phyloP scores from a whole-genome alignment of 1,140 invertebrate species.

The Calephelis virginiensis region DNA sequence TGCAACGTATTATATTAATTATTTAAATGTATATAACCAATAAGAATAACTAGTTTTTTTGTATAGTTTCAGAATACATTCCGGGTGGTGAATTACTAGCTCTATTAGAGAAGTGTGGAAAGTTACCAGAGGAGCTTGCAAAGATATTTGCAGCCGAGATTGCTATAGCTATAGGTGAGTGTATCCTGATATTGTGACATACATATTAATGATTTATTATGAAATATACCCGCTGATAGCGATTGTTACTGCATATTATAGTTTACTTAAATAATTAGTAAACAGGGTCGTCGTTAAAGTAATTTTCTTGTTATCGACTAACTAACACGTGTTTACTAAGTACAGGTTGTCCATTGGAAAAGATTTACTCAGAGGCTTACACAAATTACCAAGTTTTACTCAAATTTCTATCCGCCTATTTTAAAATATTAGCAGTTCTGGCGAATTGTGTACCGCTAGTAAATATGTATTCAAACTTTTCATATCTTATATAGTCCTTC shows the following conservation, averaged over 20 bases:
- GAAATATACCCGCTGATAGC: not conserved
- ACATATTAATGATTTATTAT: slow-evolving; percentile 7
- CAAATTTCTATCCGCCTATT: too few relatives aligned
- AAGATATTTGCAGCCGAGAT: slow-evolving; percentile 91
- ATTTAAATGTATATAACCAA: too few relatives aligned
- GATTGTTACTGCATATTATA: slow-evolving; percentile 1
- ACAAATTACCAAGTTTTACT: too few relatives aligned
- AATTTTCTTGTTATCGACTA: not conserved
- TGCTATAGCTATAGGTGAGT: slow-evolving; percentile 88
- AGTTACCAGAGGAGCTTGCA: slow-evolving; percentile 87
- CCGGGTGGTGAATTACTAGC: slow-evolving; percentile 89
- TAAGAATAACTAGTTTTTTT: slow-evolving; percentile 31
- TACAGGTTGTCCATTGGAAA: too few relatives aligned
- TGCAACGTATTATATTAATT: too few relatives aligned
- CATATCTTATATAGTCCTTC: too few relatives aligned
- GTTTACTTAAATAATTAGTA: not conserved
- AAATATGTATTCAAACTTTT: too few relatives aligned
- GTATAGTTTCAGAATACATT: slow-evolving; percentile 89
- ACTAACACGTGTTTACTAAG: not conserved
- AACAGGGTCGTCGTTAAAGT: not conserved
- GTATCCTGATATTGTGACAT: slow-evolving; percentile 9
- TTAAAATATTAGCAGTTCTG: too few relatives aligned
- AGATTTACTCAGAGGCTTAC: too few relatives aligned
- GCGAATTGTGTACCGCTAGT: too few relatives aligned
- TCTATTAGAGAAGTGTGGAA: slow-evolving; percentile 83